Conservation (phyloP, 2,113 vertebrate genomes). For the Brachionichthys hirsutus region DNA sequence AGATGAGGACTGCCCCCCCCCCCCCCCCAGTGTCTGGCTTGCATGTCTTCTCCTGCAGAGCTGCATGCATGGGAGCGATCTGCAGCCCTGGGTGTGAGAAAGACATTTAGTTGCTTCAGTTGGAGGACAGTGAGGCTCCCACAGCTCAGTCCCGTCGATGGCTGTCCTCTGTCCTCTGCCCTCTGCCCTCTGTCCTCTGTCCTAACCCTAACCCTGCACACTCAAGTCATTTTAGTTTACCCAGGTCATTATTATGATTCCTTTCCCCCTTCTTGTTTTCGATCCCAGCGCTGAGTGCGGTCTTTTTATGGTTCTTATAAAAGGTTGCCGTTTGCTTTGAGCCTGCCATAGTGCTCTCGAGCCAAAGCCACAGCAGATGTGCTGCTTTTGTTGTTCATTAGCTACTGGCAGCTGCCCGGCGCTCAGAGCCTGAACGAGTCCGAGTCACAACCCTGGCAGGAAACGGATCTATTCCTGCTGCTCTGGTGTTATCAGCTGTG, state of each 20-base stretch:
- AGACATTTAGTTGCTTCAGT: conserved; percentile 21
- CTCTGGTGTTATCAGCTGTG: conserved; percentile 22
- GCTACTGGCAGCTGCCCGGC: conserved; percentile 77
- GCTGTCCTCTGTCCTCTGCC: conserved; percentile 72
- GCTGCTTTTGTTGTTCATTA: conserved; percentile 92
- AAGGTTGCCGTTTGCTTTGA: conserved; percentile 86
- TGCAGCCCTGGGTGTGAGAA: conserved; percentile 20
- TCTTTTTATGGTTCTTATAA: conserved; percentile 89
- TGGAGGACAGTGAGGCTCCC: conserved; percentile 24
- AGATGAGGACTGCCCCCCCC: no score
- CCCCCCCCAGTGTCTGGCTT: conserved; percentile 23
- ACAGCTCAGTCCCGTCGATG: conserved; percentile 21
- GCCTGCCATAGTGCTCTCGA: conserved; percentile 70
- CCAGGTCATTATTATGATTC: conserved; percentile 83
- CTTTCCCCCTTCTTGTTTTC: conserved; percentile 76
- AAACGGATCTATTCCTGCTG: conserved; percentile 31
- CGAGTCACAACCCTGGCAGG: conserved; percentile 75
- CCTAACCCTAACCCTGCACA: conserved; percentile 76
- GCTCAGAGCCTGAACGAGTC: conserved; percentile 59
- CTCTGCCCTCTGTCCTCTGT: conserved; percentile 74
- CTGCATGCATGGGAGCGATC: conserved; percentile 25
- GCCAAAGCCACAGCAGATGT: conserved; percentile 92
- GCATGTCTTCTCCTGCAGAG: conserved; percentile 16
- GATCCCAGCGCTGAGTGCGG: conserved; percentile 80
- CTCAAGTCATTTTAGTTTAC: conserved; percentile 83